phyloP scores from a whole-genome alignment of 2,888 invertebrate species.

The Lasioglossum calceatum region DNA sequence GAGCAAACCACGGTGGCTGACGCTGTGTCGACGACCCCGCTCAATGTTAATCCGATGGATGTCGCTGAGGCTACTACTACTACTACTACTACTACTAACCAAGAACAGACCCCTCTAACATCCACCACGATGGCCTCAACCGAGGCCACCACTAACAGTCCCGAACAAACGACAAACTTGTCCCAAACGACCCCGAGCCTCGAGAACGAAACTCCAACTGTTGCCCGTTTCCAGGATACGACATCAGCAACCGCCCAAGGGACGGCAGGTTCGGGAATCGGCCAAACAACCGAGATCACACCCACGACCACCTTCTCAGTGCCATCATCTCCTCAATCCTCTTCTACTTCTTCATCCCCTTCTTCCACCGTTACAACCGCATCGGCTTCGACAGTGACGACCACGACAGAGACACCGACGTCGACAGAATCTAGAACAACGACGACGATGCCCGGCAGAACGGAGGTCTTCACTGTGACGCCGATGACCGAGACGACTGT shows the following conservation, averaged over 20 bases:
- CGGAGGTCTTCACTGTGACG: constrained; percentile 45
- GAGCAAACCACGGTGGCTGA: constrained; percentile 40
- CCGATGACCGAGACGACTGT: constrained; percentile 35
- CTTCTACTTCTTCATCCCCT: constrained; percentile 45
- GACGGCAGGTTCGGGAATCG: constrained; percentile 81
- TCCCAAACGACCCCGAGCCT: constrained; percentile 71
- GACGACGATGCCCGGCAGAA: constrained; percentile 42
- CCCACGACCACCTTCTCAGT: constrained; percentile 53
- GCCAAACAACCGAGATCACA: constrained; percentile 67
- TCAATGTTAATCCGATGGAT: constrained; percentile 47
- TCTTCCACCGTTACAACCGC: constrained; percentile 50
- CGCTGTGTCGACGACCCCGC: constrained; percentile 41
- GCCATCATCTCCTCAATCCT: constrained; percentile 47
- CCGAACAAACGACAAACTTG: constrained; percentile 58
- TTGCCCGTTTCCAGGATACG: constrained; percentile 83
- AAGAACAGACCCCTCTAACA: constrained; percentile 56
- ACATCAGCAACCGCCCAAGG: constrained; percentile 83
- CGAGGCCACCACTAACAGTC: constrained; percentile 55
- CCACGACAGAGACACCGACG: constrained; percentile 36
- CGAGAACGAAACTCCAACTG: constrained; percentile 77
- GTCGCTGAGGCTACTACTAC: constrained; percentile 57
- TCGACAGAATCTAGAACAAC: constrained; percentile 17
- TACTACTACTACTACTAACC: constrained; percentile 57
- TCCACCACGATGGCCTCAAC: constrained; percentile 43
- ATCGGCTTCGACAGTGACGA: constrained; percentile 49